These are phyloP conservation scores for Eulemur mongoz DNA, from an alignment of 2,797 vertebrate species.

Conservation along the genomic window DNA sequence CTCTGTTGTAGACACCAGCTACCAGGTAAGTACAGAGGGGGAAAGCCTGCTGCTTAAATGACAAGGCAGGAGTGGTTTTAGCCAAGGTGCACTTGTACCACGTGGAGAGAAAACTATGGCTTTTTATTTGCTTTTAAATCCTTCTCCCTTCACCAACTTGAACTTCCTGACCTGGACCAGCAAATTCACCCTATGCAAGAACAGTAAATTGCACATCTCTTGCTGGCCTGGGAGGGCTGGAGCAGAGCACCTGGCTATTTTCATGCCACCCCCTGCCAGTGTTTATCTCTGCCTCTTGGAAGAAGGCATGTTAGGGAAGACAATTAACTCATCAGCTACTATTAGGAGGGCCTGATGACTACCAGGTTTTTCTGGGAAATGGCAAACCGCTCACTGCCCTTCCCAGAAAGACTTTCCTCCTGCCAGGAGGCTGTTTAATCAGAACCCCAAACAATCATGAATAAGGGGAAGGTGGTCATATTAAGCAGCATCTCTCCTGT, in stretches of 20 bases:
- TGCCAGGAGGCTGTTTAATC: constrained; percentile 72
- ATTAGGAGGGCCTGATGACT: constrained; percentile 82
- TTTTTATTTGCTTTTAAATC: constrained; percentile 68
- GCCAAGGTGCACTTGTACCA: not conserved
- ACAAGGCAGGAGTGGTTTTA: constrained; percentile 27
- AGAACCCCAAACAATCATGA: constrained; percentile 59
- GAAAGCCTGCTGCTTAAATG: constrained; percentile 41
- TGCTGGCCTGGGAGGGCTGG: constrained; percentile 34
- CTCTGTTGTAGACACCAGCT: not conserved
- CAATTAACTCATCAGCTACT: constrained; percentile 85
- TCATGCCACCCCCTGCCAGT: constrained; percentile 54
- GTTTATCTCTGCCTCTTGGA: constrained; percentile 72
- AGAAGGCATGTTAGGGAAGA: constrained; percentile 73
- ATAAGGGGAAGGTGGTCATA: constrained; percentile 30
- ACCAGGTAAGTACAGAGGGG: not conserved
- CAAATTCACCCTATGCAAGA: constrained; percentile 37
- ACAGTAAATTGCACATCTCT: constrained; percentile 47
- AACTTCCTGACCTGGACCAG: constrained; percentile 22
- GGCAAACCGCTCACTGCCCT: constrained; percentile 64
- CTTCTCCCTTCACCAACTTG: not conserved
- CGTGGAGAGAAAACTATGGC: constrained; percentile 52
- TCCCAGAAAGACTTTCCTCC: constrained; percentile 77
- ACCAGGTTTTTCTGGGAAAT: constrained; percentile 77
- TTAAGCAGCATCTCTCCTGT: constrained; percentile 30
- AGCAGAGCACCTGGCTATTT: constrained; percentile 60